Conservation (phyloP, 2,888 invertebrate genomes). For the Ormyrus labotus region DNA sequence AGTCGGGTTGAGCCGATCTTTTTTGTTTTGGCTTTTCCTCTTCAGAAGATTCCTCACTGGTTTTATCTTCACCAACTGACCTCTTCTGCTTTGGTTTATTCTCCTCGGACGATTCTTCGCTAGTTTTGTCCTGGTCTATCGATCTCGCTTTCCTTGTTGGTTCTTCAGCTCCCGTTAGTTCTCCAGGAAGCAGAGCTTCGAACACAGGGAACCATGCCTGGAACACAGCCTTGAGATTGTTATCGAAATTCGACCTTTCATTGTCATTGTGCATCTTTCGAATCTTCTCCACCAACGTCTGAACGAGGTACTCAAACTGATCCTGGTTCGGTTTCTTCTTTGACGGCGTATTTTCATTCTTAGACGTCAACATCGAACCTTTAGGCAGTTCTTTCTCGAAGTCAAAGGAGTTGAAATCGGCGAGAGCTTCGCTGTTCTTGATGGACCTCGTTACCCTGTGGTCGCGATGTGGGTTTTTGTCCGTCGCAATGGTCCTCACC, state of each 20-base stretch:
- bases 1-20: too few species aligned
- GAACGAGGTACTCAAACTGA: constrained; percentile 28
- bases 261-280: constrained; percentile 43
- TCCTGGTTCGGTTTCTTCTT: constrained; percentile 16
- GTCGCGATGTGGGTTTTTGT: not conserved
- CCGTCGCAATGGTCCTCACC: not conserved
- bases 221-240: constrained; percentile 51
- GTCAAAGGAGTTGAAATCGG: constrained; percentile 10
- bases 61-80: not conserved
- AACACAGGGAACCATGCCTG: constrained; percentile 55
- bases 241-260: constrained; percentile 37
- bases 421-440: too few species aligned
- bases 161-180: constrained; percentile 1
- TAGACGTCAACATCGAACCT: constrained; percentile 23
- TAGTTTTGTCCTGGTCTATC: not conserved
- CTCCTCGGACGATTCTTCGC: constrained; percentile 19
- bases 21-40: not conserved
- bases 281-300: constrained; percentile 40
- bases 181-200: constrained; percentile 37
- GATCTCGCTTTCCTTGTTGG: constrained; percentile 1
- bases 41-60: constrained; percentile 14
- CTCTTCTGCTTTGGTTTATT: not conserved
- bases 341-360: constrained; percentile 14
- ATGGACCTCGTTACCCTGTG: constrained; percentile 7
- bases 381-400: not conserved